Percentiles rank a stretch among this genome's conserved stretches.
Conservation (phyloP, 2,888 invertebrate species). For the Orgyia antiqua region DNA sequence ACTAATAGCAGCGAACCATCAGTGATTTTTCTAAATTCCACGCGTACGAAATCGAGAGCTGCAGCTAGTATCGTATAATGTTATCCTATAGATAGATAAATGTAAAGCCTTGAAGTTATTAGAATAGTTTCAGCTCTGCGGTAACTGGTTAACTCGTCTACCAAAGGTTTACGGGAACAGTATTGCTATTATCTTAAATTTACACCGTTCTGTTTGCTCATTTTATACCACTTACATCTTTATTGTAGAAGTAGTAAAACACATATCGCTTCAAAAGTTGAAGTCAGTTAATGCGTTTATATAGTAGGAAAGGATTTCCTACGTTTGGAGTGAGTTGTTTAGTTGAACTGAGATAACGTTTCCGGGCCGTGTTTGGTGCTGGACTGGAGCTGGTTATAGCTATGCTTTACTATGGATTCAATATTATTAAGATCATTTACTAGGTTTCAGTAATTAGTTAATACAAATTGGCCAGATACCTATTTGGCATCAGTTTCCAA, state of each 20-base stretch:
- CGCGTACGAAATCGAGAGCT: no score
- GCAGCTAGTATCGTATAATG: no score
- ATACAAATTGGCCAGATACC: no score
- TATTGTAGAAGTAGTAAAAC: slow-evolving; percentile 19
- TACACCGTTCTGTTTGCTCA: slow-evolving; percentile 14
- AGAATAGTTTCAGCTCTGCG: slow-evolving; percentile 61
- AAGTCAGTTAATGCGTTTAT: slow-evolving; percentile 22
- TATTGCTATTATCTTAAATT: slow-evolving; percentile 29
- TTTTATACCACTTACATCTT: slow-evolving; percentile 19
- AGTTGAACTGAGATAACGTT: slow-evolving; percentile 64
- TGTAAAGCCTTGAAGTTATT: slow-evolving; percentile 38
- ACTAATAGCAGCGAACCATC: no score
- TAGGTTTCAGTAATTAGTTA: no score
- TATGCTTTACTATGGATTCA: slow-evolving; percentile 38
- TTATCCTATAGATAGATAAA: neutral
- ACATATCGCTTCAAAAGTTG: slow-evolving; percentile 16
- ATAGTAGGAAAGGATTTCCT: slow-evolving; percentile 21
- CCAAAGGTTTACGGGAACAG: slow-evolving; percentile 51
- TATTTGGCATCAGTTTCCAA: neutral
- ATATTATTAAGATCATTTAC: no score
- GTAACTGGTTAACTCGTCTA: slow-evolving; percentile 58
- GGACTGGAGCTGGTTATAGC: slow-evolving; percentile 37
- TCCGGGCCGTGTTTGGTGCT: slow-evolving; percentile 46
- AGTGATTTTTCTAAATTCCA: no score
- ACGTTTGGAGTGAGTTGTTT: slow-evolving; percentile 63